A percentile compares a stretch with the other conserved stretches of the same genome.
Conservation (phyloP, 2,888 invertebrate genomes). For the Osmoderma eremita region DNA sequence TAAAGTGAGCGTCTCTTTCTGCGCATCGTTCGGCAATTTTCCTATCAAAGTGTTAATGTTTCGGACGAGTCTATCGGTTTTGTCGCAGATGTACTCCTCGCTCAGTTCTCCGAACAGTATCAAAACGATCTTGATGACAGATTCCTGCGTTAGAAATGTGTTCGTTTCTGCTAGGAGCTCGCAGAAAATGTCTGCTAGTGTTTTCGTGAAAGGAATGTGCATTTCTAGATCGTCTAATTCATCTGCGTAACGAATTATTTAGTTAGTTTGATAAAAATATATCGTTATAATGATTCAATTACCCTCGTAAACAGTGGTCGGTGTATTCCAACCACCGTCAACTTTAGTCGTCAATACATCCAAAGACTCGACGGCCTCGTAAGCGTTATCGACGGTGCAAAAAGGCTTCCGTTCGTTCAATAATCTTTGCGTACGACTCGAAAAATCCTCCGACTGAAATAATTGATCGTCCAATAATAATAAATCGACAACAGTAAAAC, state of each 20-base stretch:
- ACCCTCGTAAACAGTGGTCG: constrained; percentile 49
- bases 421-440: constrained; percentile 66
- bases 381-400: constrained; percentile 70
- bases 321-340: constrained; percentile 37
- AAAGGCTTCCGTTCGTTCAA: constrained; percentile 68
- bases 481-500: neutral
- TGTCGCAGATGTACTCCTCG: constrained; percentile 55
- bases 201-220: constrained; percentile 64
- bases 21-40: constrained; percentile 48
- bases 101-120: constrained; percentile 62
- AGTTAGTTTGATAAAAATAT: neutral
- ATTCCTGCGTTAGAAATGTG: constrained; percentile 64
- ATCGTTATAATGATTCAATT: constrained; percentile 1
- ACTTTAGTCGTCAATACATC: constrained; percentile 57
- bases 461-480: neutral
- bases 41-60: constrained; percentile 53
- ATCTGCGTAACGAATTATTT: constrained; percentile 59
- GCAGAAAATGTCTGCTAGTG: constrained; percentile 63
- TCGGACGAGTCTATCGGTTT: constrained; percentile 45
- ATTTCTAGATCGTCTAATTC: constrained; percentile 66
- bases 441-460: constrained; percentile 62
- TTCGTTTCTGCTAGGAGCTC: constrained; percentile 64
- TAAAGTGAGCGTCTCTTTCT: constrained; percentile 53
- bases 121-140: constrained; percentile 64
- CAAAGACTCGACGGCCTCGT: constrained; percentile 71